phyloP scores from a whole-genome alignment of 2,113 vertebrate species.

The Crocuta crocuta region DNA sequence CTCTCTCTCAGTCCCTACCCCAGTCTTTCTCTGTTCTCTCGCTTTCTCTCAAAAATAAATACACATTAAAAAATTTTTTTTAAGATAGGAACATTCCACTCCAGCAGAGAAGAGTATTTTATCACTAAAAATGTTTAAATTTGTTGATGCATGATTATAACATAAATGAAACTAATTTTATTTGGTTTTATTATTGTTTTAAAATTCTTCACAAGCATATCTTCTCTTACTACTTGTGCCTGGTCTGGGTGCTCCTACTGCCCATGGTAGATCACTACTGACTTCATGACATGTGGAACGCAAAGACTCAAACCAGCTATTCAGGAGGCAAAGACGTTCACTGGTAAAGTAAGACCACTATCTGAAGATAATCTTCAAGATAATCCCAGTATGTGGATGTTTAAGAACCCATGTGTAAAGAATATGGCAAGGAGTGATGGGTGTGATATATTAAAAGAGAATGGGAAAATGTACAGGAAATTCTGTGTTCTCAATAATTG shows the following conservation, averaged over 20 bases:
- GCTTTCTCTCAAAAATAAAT: too few species aligned
- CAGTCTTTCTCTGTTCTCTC: too few species aligned
- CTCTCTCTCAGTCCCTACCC: too few species aligned
- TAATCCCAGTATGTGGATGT: neutral
- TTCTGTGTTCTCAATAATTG: neutral
- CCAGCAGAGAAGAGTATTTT: neutral
- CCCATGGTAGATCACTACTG: neutral
- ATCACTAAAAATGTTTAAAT: neutral
- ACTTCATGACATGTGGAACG: neutral
- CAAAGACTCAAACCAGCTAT: neutral
- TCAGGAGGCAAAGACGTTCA: neutral
- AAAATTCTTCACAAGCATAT: neutral
- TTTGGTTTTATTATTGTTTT: conserved; percentile 24
- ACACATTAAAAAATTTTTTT: too few species aligned
- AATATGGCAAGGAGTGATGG: neutral
- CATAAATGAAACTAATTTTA: neutral
- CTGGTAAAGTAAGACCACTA: neutral
- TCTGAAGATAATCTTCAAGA: neutral
- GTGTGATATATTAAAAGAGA: neutral
- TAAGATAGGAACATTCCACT: neutral
- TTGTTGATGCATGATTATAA: neutral
- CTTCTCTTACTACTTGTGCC: neutral
- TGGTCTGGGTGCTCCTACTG: neutral
- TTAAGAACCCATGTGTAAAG: neutral
- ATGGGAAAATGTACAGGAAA: neutral